A percentile compares a stretch with the other conserved stretches of the same genome.
Conservation (phyloP, 1,140 invertebrate genomes). For the Megathymus violae region DNA sequence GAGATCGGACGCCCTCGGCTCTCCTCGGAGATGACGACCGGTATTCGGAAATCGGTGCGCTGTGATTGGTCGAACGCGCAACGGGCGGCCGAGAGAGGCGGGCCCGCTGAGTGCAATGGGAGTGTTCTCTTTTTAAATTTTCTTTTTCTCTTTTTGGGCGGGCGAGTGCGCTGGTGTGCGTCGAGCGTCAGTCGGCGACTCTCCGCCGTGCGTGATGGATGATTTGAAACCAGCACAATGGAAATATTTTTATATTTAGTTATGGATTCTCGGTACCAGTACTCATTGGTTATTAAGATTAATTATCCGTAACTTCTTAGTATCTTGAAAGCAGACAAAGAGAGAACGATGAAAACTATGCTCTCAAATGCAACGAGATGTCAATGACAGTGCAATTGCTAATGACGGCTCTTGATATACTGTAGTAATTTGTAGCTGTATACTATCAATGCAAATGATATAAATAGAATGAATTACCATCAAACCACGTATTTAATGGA, state of each 20-base stretch:
- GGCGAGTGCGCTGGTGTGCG: slow-evolving; percentile 66
- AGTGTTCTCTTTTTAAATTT: slow-evolving; percentile 78
- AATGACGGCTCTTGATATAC: background rate
- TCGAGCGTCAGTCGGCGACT: slow-evolving; percentile 66
- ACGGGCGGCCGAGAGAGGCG: slow-evolving; percentile 61
- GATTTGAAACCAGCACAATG: slow-evolving; percentile 46
- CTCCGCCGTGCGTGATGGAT: slow-evolving; percentile 70
- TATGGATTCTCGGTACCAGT: slow-evolving; percentile 33
- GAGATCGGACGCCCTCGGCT: slow-evolving; percentile 60
- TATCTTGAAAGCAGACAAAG: slow-evolving; percentile 4
- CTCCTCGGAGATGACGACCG: slow-evolving; percentile 47
- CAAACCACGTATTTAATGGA: too few relatives aligned
- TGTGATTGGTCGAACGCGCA: slow-evolving; percentile 51
- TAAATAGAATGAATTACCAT: too few relatives aligned
- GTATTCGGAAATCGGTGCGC: slow-evolving; percentile 38
- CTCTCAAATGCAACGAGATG: background rate
- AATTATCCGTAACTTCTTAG: slow-evolving; percentile 29
- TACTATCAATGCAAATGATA: slow-evolving; percentile 16
- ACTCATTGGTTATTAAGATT: slow-evolving; percentile 36
- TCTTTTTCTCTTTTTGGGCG: slow-evolving; percentile 81
- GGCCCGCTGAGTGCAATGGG: slow-evolving; percentile 55
- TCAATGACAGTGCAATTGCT: slow-evolving; percentile 6
- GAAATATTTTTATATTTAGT: slow-evolving; percentile 54
- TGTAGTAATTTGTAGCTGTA: background rate
- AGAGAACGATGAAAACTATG: slow-evolving; percentile 8